Evolutionary conservation across 2,888 invertebrate species (phyloP).

Genomic region (Labia minor): DNA sequence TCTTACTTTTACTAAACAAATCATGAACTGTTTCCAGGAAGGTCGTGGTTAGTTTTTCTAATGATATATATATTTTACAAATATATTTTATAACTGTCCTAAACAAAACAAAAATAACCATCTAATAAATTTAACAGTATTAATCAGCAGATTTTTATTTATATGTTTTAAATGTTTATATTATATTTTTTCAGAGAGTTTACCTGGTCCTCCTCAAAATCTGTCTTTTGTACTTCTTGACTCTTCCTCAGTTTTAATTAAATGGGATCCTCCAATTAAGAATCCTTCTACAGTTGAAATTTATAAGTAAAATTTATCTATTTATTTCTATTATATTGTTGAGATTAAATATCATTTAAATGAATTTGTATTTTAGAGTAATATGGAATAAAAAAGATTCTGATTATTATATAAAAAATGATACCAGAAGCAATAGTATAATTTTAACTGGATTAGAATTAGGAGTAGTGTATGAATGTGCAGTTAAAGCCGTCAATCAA

Average conservation of each 20-base stretch:
- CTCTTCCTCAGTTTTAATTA: constrained; percentile 48
- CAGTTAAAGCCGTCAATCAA: constrained; percentile 71
- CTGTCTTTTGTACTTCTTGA: constrained; percentile 47
- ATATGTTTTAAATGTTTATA: too few species aligned
- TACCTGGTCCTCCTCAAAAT: constrained; percentile 71
- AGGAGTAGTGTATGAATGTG: constrained; percentile 64
- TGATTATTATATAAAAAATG: constrained; percentile 50
- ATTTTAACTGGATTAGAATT: constrained; percentile 60
- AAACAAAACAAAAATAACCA: not conserved
- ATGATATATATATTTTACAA: constrained; percentile 18
- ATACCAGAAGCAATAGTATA: constrained; percentile 60
- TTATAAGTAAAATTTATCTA: constrained; percentile 42
- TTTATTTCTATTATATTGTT: constrained; percentile 16
- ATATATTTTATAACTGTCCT: constrained; percentile 17
- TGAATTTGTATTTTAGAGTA: constrained; percentile 40
- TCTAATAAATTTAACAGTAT: not conserved
- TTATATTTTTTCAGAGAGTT: constrained; percentile 38
- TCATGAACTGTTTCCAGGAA: constrained; percentile 72
- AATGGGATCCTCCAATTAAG: constrained; percentile 71
- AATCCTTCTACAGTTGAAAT: constrained; percentile 73
- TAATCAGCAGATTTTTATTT: not conserved
- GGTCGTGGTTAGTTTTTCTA: constrained; percentile 44
- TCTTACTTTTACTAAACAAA: constrained; percentile 59
- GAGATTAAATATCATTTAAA: not conserved
- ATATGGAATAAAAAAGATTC: constrained; percentile 63